Conservation (phyloP, 2,797 vertebrate species). For the Chloroceryle inda region DNA sequence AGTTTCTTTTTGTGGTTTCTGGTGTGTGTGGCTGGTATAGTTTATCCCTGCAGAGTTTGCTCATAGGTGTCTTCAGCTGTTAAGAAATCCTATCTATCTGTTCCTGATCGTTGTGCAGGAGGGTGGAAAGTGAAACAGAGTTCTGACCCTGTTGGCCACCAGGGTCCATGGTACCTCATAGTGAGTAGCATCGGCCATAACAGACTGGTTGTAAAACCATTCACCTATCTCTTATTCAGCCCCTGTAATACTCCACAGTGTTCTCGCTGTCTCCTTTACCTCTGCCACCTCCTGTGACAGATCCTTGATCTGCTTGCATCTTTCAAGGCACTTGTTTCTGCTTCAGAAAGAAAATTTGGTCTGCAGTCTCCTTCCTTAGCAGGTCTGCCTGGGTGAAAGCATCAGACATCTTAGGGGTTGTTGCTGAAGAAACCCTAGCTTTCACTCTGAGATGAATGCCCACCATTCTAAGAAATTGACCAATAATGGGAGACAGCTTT, state of each 20-base stretch:
- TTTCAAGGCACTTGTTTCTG: neutral
- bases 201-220: neutral
- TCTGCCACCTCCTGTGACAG: neutral
- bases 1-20: neutral
- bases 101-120: neutral
- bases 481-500: no score
- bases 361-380: no score
- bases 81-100: neutral
- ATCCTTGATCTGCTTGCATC: neutral
- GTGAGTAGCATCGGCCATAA: neutral
- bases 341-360: neutral
- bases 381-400: no score
- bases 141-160: neutral
- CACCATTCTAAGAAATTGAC: no score
- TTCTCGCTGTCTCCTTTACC: neutral
- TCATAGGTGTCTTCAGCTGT: neutral
- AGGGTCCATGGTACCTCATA: neutral
- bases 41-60: neutral
- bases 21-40: neutral
- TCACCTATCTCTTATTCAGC: neutral
- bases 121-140: neutral
- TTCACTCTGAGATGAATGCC: no score
- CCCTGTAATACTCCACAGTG: neutral
- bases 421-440: no score
- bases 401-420: no score